Base-by-base conservation (phyloP, 2,888 invertebrate genomes). In the Spilosoma lubricipeda region DNA sequence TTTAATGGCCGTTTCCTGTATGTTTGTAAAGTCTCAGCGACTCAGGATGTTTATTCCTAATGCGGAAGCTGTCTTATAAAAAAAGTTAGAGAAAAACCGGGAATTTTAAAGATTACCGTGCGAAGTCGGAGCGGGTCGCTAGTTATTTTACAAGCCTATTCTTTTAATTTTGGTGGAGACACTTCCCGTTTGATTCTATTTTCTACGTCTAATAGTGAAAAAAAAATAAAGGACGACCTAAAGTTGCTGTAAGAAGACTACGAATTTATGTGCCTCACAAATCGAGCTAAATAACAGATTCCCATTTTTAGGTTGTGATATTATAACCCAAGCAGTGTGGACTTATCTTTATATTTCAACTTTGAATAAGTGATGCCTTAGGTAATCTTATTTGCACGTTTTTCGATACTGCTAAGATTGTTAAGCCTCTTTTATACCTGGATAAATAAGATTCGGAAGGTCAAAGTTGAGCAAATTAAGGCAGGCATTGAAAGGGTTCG, bases 301-400 rank as follows among this genome's bases (percentile, higher is more conserved):
- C 27, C 1, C 13, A 56, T 59, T 13, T 13, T 27, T 3, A 59
- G 27, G 13, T 15, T 4, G 1, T 15, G 27, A 27, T 15, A 27
- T 59, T 63, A 18, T 30, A 30, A 15, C 18, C 30, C 2, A 27
- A 18, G 18, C 33, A 33, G 30, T 64, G 33, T 71, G 20, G 42
- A 66, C 45, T 36, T n/a, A 23, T 4, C 71, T 52, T 33, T 71
- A 64, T 30, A 65, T n/a, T 56, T n/a, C 18, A 3, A 72, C 71
- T 75, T 77, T 72, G 73, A 77, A 73, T 78, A 80, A 71, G 45
- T 71, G 69, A 68, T 42, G 66, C 76, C 72, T 68, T 13, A 45
- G 23, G 15, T 71, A 76, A 74, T 70, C 23, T 45, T 65, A 71
- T 76, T 74, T 52, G 39, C 73, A 45, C 68, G 63, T 65, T 69